A percentile compares a stretch with the other conserved stretches of the same genome.
These are phyloP conservation scores for Cephus rjabovi DNA, from an alignment of 2,888 invertebrate genomes.

Conservation along the genomic window DNA sequence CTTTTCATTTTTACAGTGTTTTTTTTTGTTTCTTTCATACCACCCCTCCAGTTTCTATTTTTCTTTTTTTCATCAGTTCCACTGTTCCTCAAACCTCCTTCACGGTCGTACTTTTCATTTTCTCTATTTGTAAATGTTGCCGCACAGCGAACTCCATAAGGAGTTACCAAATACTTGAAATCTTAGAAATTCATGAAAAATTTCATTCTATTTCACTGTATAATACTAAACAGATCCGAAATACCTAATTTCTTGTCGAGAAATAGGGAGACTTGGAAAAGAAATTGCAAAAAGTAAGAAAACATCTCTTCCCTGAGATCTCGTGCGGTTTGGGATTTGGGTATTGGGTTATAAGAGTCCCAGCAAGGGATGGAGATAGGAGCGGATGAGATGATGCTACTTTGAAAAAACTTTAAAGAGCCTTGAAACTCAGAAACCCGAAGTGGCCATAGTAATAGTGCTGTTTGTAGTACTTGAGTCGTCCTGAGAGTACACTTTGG, in stretches of 20 bases:
- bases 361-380: neutral
- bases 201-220: neutral
- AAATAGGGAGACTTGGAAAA: too few relatives aligned
- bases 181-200: neutral
- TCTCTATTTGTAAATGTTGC: neutral
- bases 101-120: neutral
- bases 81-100: neutral
- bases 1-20: neutral
- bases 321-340: neutral
- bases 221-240: neutral
- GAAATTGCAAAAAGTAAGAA: neutral
- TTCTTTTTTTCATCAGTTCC: neutral
- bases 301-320: neutral
- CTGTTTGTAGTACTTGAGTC: slow-evolving; percentile 27
- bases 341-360: neutral
- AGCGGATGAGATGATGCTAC: neutral
- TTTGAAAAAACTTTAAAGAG: slow-evolving; percentile 28
- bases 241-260: too few relatives aligned
- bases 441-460: slow-evolving; percentile 20
- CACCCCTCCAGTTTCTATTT: neutral
- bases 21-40: neutral
- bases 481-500: slow-evolving; percentile 27
- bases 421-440: slow-evolving; percentile 42
- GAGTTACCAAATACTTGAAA: neutral
- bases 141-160: neutral